phyloP scores from a whole-genome alignment of 2,888 invertebrate genomes.

The Tetanocera ferruginea region DNA sequence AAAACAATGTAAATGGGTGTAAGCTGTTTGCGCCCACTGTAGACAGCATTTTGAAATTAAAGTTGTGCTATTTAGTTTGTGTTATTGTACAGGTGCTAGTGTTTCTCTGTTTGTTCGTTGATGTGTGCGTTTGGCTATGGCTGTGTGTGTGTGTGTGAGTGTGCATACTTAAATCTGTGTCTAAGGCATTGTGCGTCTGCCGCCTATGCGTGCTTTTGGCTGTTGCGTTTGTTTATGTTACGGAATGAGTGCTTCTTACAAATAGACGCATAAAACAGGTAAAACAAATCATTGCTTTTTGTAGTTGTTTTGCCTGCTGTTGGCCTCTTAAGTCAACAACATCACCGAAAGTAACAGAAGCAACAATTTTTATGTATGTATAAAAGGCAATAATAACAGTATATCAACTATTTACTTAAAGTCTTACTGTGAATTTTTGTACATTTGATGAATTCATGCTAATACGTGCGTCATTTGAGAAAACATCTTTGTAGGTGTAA shows the following conservation, averaged over 20 bases:
- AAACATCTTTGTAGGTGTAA: too few relatives aligned
- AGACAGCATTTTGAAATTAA: neutral
- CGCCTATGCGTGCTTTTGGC: neutral
- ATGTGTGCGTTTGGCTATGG: neutral
- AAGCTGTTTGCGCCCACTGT: neutral
- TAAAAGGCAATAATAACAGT: neutral
- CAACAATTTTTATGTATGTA: neutral
- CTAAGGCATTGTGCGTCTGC: neutral
- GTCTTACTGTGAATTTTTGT: neutral
- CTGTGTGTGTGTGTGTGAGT: neutral
- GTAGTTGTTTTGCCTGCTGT: neutral
- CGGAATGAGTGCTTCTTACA: neutral
- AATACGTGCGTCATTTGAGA: too few relatives aligned
- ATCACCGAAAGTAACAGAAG: neutral
- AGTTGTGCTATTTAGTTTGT: neutral
- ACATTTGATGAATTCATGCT: neutral
- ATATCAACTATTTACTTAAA: neutral
- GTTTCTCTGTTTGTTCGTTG: neutral
- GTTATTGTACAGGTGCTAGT: neutral
- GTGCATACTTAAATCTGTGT: neutral
- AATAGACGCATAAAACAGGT: slow-evolving; percentile 6
- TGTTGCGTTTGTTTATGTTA: neutral
- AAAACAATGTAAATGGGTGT: neutral
- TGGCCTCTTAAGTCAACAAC: neutral
- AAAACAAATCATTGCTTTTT: neutral